A percentile compares a stretch with the other conserved stretches of the same genome.
Evolutionary conservation across 2,113 vertebrate genomes (phyloP).

Genomic region (Gasterosteus nipponicus): DNA sequence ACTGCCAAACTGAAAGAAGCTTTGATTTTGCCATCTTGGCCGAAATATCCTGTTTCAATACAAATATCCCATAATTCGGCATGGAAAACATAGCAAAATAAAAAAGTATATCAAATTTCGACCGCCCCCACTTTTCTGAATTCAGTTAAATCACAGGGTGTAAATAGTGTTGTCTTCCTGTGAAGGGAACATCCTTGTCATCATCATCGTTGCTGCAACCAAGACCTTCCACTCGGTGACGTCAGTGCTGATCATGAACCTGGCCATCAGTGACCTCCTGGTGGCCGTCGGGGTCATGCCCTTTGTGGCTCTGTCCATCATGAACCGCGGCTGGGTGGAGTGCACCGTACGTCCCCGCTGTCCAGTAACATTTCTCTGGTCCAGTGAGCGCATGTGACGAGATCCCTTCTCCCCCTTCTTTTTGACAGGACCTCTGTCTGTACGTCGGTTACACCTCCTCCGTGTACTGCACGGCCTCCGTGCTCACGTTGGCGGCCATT

Average conservation of each 20-base stretch:
- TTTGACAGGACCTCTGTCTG: constrained; percentile 78
- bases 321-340: constrained; percentile 78
- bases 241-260: constrained; percentile 84
- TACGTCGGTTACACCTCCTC: constrained; percentile 86
- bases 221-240: constrained; percentile 83
- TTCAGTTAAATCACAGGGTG: neutral
- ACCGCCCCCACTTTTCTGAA: neutral
- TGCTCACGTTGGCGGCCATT: constrained; percentile 83
- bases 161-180: constrained; percentile 23
- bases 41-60: neutral
- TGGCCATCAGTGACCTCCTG: constrained; percentile 85
- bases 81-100: neutral
- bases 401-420: constrained; percentile 39
- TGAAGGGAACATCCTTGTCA: constrained; percentile 84
- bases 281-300: constrained; percentile 86
- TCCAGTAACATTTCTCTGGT: neutral
- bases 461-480: constrained; percentile 85
- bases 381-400: neutral
- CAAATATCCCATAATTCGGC: neutral
- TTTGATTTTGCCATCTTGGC: neutral
- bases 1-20: neutral
- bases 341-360: constrained; percentile 71
- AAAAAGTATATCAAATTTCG: neutral
- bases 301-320: constrained; percentile 82
- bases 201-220: constrained; percentile 82